These are phyloP conservation scores for Lithophane socia DNA, from an alignment of 2,888 invertebrate genomes.

Conservation along the genomic window DNA sequence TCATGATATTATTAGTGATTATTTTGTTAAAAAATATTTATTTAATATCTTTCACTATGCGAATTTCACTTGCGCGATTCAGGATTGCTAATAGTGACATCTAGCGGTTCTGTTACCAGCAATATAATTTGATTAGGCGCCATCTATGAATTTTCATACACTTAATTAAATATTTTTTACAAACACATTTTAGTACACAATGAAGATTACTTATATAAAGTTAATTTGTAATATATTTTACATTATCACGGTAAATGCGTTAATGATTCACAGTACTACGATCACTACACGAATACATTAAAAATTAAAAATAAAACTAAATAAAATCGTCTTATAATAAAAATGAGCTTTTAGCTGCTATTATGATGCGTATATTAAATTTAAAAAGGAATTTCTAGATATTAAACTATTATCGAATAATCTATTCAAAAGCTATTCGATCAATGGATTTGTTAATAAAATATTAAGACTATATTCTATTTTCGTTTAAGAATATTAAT, in stretches of 20 bases:
- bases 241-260: constrained; percentile 64
- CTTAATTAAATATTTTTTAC: constrained; percentile 49
- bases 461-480: constrained; percentile 38
- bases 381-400: constrained; percentile 15
- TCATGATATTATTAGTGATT: constrained; percentile 50
- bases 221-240: constrained; percentile 64
- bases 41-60: neutral
- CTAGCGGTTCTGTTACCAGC: constrained; percentile 18
- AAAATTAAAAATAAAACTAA: constrained; percentile 47
- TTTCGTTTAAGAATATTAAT: constrained; percentile 5
- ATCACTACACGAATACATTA: constrained; percentile 54
- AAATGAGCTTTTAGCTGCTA: constrained; percentile 59
- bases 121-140: neutral
- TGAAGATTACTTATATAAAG: constrained; percentile 53
- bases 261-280: constrained; percentile 60
- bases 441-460: constrained; percentile 27
- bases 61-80: constrained; percentile 6
- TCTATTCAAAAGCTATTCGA: constrained; percentile 29
- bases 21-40: constrained; percentile 55
- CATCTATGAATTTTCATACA: constrained; percentile 15
- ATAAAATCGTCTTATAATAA: constrained; percentile 49
- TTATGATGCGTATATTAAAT: constrained; percentile 41
- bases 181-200: constrained; percentile 43
- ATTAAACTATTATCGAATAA: constrained; percentile 20
- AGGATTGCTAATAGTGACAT: constrained; percentile 16